Percentiles rank a stretch among this genome's conserved stretches.
Conservation (phyloP, 2,888 invertebrate species). For the Onthophagus sagittarius region DNA sequence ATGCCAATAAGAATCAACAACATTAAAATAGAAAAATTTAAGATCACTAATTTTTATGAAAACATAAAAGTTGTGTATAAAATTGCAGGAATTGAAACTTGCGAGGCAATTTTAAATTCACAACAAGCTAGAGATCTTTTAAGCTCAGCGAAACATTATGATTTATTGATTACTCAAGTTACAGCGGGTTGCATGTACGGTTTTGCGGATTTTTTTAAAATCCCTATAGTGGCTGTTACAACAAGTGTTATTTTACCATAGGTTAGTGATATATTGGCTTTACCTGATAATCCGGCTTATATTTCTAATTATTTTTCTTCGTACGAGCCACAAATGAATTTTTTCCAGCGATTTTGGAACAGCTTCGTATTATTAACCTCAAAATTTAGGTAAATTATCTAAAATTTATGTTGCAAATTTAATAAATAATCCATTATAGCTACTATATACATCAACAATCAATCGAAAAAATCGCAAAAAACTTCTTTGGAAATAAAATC, state of each 20-base stretch:
- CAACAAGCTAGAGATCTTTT: constrained; percentile 31
- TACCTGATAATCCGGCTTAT: constrained; percentile 56
- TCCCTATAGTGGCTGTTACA: constrained; percentile 55
- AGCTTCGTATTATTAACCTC: constrained; percentile 27
- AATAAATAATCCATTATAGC: not conserved
- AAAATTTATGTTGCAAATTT: not conserved
- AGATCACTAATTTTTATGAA: not conserved
- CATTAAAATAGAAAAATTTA: constrained; percentile 20
- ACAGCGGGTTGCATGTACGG: constrained; percentile 59
- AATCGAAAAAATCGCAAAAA: constrained; percentile 45
- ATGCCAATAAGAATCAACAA: constrained; percentile 16
- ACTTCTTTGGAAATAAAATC: constrained; percentile 49
- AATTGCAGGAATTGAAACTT: constrained; percentile 27
- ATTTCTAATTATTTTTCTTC: constrained; percentile 55
- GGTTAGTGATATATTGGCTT: constrained; percentile 53
- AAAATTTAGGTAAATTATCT: constrained; percentile 16
- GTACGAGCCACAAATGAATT: constrained; percentile 51
- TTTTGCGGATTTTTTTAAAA: constrained; percentile 53
- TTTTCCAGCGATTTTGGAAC: constrained; percentile 52
- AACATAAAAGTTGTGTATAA: constrained; percentile 17
- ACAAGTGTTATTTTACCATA: constrained; percentile 56
- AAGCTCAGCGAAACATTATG: constrained; percentile 50
- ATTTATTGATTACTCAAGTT: constrained; percentile 56
- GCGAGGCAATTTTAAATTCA: constrained; percentile 34
- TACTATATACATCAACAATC: not conserved